These are phyloP conservation scores for Pentalonia nigronervosa DNA, from an alignment of 1,140 invertebrate genomes.

Conservation along the genomic window DNA sequence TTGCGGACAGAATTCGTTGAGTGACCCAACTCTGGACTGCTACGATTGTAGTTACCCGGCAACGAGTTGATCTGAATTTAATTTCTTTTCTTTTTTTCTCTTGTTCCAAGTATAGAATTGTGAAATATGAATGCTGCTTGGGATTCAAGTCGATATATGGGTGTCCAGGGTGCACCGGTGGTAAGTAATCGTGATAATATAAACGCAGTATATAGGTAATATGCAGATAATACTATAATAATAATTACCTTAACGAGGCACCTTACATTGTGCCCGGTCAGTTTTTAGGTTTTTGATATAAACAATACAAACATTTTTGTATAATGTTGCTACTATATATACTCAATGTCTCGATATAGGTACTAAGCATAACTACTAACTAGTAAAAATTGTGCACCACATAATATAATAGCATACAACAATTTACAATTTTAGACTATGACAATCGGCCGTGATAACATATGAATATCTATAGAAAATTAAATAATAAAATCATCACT, in stretches of 20 bases:
- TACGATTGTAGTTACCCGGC: not conserved
- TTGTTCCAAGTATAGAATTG: constrained; percentile 63
- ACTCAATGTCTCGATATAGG: too few species aligned
- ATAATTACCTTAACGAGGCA: too few species aligned
- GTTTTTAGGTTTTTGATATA: not conserved
- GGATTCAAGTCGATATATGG: constrained; percentile 65
- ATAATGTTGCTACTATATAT: not conserved
- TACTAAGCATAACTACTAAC: too few species aligned
- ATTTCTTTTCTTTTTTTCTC: constrained; percentile 32
- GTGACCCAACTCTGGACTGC: not conserved
- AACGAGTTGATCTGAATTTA: not conserved
- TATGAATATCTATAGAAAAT: not conserved
- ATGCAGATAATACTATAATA: too few species aligned
- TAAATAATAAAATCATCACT: not conserved
- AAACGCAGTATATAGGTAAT: not conserved
- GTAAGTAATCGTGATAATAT: constrained; percentile 62
- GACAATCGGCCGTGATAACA: not conserved
- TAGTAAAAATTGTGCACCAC: too few species aligned
- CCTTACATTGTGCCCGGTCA: too few species aligned
- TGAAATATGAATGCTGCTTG: constrained; percentile 68
- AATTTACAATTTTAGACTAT: too few species aligned
- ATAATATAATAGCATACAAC: too few species aligned
- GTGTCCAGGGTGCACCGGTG: constrained; percentile 66
- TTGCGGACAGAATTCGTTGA: constrained; percentile 33
- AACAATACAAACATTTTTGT: not conserved